Evolutionary conservation across 2,888 invertebrate species (phyloP), one percentile per base, ranked within the genome.

Genomic region (Drosophila algonquin): DNA sequence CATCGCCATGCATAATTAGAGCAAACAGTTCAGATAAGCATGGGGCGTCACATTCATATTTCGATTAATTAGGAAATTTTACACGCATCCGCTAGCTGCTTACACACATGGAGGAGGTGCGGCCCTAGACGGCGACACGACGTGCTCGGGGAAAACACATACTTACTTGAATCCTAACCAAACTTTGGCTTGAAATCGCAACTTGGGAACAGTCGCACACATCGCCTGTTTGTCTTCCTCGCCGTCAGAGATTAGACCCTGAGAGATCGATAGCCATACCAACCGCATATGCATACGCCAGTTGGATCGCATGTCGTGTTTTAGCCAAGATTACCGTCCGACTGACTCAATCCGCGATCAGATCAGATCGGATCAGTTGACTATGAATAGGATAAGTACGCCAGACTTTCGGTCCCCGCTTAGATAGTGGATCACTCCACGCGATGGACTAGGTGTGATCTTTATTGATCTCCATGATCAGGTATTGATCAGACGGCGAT

Each of bases 61-160:
- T 75, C 71, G 72, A 83, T 83, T 81, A 81, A 85, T 81, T 75
- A 69, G 87, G 80, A 67, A 84, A 75, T 76, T 80, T 73, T 58
- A 68, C 59, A 51, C 35, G 50, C 47, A 53, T 35, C 55, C 12
- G 57, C 45, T 30, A 63, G 50, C 47, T 7, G 61, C 54, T 51
- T 27, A 61, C 16, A 51, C 75, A 73, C 54, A 73, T 79, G 81
- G 65, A 58, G 63, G 62, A 1, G 21, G 32, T 53, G 63, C 76
- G 75, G 12, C 65, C 62, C 76, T 69, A 79, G 71, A 51, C 76
- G 77, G 72, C 79, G 81, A 61, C 74, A n/a, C 40, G 14, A n/a
- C 40, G 58, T 50, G 73, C 56, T 58, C 56, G 35, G 64, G 73
- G 59, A 65, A 73, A 73, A 59, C 68, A 67, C 67, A 50, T 57